Evolutionary conservation across 2,797 vertebrate species (phyloP).

Genomic region (Pseudomugil gertrudae): DNA sequence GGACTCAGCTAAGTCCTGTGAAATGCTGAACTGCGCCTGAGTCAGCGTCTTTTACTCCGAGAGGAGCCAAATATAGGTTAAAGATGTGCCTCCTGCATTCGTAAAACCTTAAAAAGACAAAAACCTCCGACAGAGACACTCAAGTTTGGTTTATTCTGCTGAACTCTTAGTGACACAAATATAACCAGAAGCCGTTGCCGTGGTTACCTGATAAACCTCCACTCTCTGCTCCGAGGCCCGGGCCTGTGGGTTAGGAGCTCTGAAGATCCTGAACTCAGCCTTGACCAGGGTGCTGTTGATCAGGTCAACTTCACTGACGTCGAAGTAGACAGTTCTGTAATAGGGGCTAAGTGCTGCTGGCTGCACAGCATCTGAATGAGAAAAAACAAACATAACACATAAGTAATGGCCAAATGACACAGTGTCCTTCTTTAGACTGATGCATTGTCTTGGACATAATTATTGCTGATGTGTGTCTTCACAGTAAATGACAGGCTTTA

Average conservation of each 20-base stretch:
- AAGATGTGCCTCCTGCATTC: background rate
- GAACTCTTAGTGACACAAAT: background rate
- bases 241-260: constrained; percentile 82
- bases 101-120: background rate
- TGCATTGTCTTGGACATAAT: constrained; percentile 66
- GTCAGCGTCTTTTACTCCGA: background rate
- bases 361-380: constrained; percentile 78
- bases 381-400: background rate
- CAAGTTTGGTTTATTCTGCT: background rate
- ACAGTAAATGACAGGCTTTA: constrained; percentile 54
- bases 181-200: background rate
- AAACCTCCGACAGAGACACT: background rate
- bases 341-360: constrained; percentile 72
- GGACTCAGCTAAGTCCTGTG: constrained; percentile 12
- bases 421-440: constrained; percentile 32
- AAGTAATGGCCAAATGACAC: constrained; percentile 30
- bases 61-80: background rate
- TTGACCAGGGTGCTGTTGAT: constrained; percentile 85
- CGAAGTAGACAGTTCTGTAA: constrained; percentile 83
- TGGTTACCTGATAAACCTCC: constrained; percentile 85
- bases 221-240: constrained; percentile 84
- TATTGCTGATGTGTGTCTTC: constrained; percentile 50
- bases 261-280: constrained; percentile 86
- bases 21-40: background rate
- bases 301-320: constrained; percentile 80